Evolutionary conservation across 2,797 vertebrate species (phyloP), one percentile per base, ranked within the genome.

Genomic region (Clarias laeviceps): DNA sequence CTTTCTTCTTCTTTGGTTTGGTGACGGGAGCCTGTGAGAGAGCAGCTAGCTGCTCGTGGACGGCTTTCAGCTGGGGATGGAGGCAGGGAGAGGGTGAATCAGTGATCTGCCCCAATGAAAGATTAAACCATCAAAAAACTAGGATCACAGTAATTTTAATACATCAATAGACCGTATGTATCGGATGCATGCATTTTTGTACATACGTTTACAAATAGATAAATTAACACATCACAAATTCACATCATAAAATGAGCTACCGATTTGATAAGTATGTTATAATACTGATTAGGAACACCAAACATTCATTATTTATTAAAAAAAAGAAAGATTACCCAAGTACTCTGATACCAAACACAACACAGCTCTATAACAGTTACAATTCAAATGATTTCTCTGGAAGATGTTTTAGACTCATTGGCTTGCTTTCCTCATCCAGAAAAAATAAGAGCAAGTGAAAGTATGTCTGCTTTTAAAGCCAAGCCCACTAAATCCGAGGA

Each of bases 1-100:
- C 96, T 72, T 95, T 97, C 87, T 96, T 97, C 92, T 95, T 97
- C 96, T 97, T 99, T 92, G 96, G 96, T 94, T 97, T 97, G 90
- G 93, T 97, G 86, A 94, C 95, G 0, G 97, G 97, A 0, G 93
- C 94, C 92, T 98, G 96, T 4, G 97, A 97, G 88, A 98, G 92
- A 0, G 96, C 96, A 2, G 96, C 94, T 50, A 97, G 94, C 93
- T 98, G 97, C 88, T 97, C 96, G 0, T 98, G 97, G 88, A 97
- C 97, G 0, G 96, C 96, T 92, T 97, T 97, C 18, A 97, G 94
- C 97, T 98, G 90, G 15, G 77, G 45, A 80, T 86, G 61, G 88
- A 83, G 62, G 78, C 78, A 87, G 80, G 72, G 69, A 70, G 37
- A 64, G 66, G 84, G 40, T 2, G 65, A 54, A 66, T 88, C 80